Percentiles rank a stretch among this genome's conserved stretches.
Evolutionary conservation across 35 echinoderm and acorn worm species (phyloP).

Genomic region (Stichopus chloronotus): DNA sequence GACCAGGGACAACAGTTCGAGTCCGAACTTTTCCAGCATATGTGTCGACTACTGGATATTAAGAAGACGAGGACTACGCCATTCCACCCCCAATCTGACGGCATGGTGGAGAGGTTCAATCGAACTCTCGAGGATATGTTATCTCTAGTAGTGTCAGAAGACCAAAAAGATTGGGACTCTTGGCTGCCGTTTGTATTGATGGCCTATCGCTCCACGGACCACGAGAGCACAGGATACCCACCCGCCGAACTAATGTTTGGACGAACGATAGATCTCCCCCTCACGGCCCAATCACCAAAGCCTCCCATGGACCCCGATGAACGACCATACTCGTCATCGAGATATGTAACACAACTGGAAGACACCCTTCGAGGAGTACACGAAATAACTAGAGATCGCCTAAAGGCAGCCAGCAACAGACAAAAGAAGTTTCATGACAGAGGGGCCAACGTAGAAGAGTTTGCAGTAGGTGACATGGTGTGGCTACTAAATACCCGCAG

Average conservation of each 20-base stretch:
- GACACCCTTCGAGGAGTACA: too few species aligned
- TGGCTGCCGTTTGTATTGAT: constrained; percentile 59
- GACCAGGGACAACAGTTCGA: constrained; percentile 77
- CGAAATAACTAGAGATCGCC: too few species aligned
- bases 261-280: too few species aligned
- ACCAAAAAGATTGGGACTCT: constrained; percentile 66
- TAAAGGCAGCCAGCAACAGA: constrained; percentile 48
- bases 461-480: constrained; percentile 42
- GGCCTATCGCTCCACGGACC: constrained; percentile 58
- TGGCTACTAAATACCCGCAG: constrained; percentile 56
- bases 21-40: constrained; percentile 59
- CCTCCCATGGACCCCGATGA: too few species aligned
- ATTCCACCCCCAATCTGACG: constrained; percentile 69
- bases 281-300: too few species aligned
- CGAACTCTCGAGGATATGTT: constrained; percentile 51
- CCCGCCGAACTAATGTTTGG: too few species aligned
- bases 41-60: constrained; percentile 57
- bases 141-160: constrained; percentile 46
- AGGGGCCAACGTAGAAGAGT: not conserved
- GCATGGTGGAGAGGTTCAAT: constrained; percentile 75
- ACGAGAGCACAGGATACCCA: constrained; percentile 70
- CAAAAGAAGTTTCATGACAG: constrained; percentile 66
- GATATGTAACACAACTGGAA: too few species aligned
- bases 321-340: too few species aligned
- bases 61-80: constrained; percentile 59